Evolutionary conservation across 2,113 vertebrate species (phyloP).

Genomic region (Marmota monax): DNA sequence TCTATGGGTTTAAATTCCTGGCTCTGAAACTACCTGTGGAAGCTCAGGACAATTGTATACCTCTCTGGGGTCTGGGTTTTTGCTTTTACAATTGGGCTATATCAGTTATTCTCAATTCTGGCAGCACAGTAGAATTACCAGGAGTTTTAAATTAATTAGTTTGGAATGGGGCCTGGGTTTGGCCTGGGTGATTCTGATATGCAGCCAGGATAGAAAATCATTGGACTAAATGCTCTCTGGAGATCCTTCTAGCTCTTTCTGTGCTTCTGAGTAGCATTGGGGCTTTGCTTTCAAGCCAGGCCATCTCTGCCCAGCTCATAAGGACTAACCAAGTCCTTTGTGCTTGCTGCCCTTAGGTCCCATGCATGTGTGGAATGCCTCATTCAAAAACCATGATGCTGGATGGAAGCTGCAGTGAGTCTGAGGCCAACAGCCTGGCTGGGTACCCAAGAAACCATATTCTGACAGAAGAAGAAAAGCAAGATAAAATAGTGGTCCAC

Average conservation of each 20-base stretch:
- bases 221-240: neutral
- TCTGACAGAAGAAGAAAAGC: constrained; percentile 92
- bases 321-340: neutral
- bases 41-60: neutral
- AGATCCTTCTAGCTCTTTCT: neutral
- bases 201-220: neutral
- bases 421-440: constrained; percentile 94
- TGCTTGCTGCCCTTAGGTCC: constrained; percentile 84
- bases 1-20: neutral
- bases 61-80: neutral
- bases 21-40: neutral
- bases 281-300: neutral
- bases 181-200: neutral
- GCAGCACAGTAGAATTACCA: neutral
- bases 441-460: constrained; percentile 91
- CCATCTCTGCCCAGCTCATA: neutral
- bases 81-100: neutral
- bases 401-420: constrained; percentile 93
- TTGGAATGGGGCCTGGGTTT: neutral
- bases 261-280: neutral
- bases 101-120: neutral
- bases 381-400: constrained; percentile 93
- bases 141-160: neutral
- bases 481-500: constrained; percentile 93
- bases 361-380: constrained; percentile 92